These are phyloP conservation scores for Diglossa brunneiventris DNA, from an alignment of 2,113 vertebrate genomes.

Conservation along the genomic window DNA sequence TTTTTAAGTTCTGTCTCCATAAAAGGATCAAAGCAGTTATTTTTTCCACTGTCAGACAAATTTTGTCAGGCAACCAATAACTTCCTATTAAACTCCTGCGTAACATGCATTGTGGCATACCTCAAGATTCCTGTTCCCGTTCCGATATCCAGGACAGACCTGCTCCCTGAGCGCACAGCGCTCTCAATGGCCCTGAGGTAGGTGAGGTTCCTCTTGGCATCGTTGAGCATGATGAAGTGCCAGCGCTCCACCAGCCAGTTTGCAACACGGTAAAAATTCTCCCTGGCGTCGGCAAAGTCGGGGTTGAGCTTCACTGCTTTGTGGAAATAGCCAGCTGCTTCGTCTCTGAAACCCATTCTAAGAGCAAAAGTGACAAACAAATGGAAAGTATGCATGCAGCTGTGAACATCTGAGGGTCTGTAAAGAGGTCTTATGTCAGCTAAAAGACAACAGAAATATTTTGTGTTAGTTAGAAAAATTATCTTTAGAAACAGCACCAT, in stretches of 20 bases:
- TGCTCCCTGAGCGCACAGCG: conserved; percentile 82
- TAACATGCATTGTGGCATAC: conserved; percentile 56
- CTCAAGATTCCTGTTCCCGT: conserved; percentile 95
- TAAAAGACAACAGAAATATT: not conserved
- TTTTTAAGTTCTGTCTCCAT: not conserved
- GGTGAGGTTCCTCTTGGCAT: conserved; percentile 85
- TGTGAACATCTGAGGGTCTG: not conserved
- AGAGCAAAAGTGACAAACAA: not conserved
- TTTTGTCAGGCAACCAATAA: not conserved
- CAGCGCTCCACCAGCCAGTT: conserved; percentile 98
- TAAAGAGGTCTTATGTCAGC: not conserved
- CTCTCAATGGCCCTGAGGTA: conserved; percentile 90
- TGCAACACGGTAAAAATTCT: conserved; percentile 96
- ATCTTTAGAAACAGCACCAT: not conserved
- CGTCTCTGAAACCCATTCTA: conserved; percentile 96
- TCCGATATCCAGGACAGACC: conserved; percentile 92
- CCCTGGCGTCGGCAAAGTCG: conserved; percentile 88
- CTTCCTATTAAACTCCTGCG: not conserved
- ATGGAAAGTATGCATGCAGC: not conserved
- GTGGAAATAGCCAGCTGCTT: conserved; percentile 94
- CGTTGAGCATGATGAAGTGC: conserved; percentile 99
- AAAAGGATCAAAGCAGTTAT: not conserved
- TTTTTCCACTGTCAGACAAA: not conserved
- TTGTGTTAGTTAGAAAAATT: not conserved
- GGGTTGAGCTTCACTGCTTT: conserved; percentile 94